Conservation (phyloP, 2,888 invertebrate genomes). For the Petrolisthes manimaculis region DNA sequence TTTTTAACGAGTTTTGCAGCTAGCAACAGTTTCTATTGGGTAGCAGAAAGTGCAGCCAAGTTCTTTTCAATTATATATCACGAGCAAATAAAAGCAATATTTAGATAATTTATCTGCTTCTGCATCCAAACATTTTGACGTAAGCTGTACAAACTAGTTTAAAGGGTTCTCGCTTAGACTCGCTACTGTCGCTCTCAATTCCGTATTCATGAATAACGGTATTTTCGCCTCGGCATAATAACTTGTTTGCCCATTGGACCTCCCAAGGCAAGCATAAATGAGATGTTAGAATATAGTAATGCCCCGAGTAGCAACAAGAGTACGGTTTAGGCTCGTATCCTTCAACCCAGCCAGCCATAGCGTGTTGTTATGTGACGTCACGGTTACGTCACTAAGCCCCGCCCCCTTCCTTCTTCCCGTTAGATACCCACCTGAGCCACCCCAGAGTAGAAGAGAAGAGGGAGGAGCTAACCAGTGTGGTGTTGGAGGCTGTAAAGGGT, state of each 20-base stretch:
- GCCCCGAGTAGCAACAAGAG: background rate
- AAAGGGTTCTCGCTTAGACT: background rate
- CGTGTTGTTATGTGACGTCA: conserved; percentile 11
- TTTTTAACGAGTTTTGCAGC: too few species aligned
- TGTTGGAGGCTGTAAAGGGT: background rate
- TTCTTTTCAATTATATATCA: too few species aligned
- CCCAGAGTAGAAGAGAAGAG: background rate
- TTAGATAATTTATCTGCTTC: background rate
- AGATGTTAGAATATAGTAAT: background rate
- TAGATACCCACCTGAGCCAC: background rate
- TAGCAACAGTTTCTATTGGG: too few species aligned
- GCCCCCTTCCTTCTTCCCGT: conserved; percentile 18
- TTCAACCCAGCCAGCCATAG: background rate
- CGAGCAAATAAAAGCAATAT: too few species aligned
- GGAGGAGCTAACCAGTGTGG: background rate
- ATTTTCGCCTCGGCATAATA: background rate
- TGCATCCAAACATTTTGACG: background rate
- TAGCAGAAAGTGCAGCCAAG: too few species aligned
- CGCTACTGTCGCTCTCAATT: background rate
- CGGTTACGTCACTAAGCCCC: background rate
- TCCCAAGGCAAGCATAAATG: background rate
- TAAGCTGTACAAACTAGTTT: too few species aligned
- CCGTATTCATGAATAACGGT: background rate
- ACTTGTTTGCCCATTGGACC: background rate
- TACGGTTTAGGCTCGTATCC: background rate